phyloP scores from a whole-genome alignment of 2,797 vertebrate species.

The Poecilia velifera region DNA sequence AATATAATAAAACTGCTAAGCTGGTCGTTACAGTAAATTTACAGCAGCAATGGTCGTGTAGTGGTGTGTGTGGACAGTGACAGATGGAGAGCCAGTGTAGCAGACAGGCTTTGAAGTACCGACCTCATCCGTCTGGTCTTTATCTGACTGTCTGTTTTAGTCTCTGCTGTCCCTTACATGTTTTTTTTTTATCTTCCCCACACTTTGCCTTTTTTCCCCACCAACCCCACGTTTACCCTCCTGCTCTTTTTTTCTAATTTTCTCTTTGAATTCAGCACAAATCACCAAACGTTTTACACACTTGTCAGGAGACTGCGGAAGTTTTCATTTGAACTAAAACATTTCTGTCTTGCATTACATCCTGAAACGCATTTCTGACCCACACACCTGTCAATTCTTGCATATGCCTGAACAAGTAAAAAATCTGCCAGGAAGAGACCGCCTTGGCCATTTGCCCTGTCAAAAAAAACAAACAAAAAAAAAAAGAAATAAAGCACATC shows the following conservation, averaged over 20 bases:
- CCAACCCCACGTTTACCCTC: constrained; percentile 17
- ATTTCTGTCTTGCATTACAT: constrained; percentile 18
- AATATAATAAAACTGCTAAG: constrained; percentile 37
- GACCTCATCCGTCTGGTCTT: constrained; percentile 32
- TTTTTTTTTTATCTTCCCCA: constrained; percentile 27
- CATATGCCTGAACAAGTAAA: constrained; percentile 22
- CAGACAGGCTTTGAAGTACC: constrained; percentile 2
- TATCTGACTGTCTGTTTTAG: constrained; percentile 30
- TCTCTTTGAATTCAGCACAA: constrained; percentile 34
- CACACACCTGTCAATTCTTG: constrained; percentile 37
- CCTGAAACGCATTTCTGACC: background rate
- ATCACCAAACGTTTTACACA: constrained; percentile 11
- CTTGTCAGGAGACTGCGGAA: constrained; percentile 1
- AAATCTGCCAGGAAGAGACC: constrained; percentile 17
- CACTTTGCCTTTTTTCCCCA: constrained; percentile 18
- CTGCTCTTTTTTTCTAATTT: constrained; percentile 13
- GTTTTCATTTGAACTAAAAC: constrained; percentile 37
- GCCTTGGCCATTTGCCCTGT: constrained; percentile 2
- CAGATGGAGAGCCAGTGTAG: constrained; percentile 14
- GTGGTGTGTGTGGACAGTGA: constrained; percentile 30
- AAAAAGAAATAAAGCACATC: constrained; percentile 3
- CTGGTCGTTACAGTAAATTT: constrained; percentile 28
- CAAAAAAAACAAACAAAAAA: background rate
- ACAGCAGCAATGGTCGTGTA: background rate
- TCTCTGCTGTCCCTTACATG: constrained; percentile 26